Base-by-base conservation (phyloP, 2,888 invertebrate genomes). In the Drosophila picticornis region DNA sequence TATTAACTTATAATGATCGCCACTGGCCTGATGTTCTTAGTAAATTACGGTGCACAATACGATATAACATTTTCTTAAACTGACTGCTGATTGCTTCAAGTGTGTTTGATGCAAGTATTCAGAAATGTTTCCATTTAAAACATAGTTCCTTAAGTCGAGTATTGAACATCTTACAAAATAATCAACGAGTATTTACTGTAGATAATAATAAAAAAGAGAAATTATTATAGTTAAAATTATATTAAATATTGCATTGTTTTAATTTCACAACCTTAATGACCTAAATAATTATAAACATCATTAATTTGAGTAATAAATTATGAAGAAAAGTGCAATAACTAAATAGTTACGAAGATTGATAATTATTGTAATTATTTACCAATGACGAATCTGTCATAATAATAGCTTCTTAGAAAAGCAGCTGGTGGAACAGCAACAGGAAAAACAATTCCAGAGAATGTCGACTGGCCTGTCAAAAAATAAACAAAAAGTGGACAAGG, bases 391-490 rank as follows among this genome's bases (percentile, higher is more conserved):
- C 40, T 16, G n/a, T 1, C 22, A 40, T 13, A 38, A 56, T n/a
- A 11, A 4, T 19, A 46, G 32, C 43, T 46, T 46, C 9, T 25
- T 6, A 10, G 13, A 48, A 25, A 56, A 25, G 38, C 19, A 52
- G n/a, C 11, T 40, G 31, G 40, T 16, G 22, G 10, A 31, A 22
- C 22, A 22, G 40, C 27, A 63, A 32, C n/a, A 36, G 34, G 36
- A 65, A 62, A 43, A 31, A 22, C 31, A 31, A 9, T 31, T 31
- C 19, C 6, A 52, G 13, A 40, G 7, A 50, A 63, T 55, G 38
- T 52, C 38, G n/a, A 52, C 60, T 29, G 27, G 5, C 11, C 13
- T 34, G 34, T 43, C 48, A 62, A 73, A 68, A 59, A 69, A 71
- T 29, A 52, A 43, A 57, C 61, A 62, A 62, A 62, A 55, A 38